These are phyloP conservation scores for Mormyrus iriodes DNA, from an alignment of 2,113 vertebrate species.

Conservation along the genomic window DNA sequence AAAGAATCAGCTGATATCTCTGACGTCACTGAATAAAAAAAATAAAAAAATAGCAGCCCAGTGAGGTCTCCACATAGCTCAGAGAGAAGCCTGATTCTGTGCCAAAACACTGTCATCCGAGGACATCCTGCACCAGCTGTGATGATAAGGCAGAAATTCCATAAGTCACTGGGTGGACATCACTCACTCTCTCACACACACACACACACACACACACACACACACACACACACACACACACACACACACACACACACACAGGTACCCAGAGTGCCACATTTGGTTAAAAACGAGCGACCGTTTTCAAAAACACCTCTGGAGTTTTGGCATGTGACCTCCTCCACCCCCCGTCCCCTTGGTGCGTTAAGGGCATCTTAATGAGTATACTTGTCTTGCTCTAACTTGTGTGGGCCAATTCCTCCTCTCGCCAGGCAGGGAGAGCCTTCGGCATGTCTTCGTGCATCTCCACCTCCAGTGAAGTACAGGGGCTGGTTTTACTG, in stretches of 20 bases:
- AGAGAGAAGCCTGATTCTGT: slow-evolving; percentile 35
- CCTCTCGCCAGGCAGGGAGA: background rate
- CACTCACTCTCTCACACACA: background rate
- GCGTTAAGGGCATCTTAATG: background rate
- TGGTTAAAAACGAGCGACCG: background rate
- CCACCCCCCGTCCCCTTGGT: background rate
- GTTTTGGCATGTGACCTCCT: background rate
- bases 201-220: background rate
- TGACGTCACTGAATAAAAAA: slow-evolving; percentile 30
- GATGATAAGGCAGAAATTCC: background rate
- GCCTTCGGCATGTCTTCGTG: background rate
- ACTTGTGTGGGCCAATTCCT: background rate
- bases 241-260: background rate
- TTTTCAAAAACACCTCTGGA: background rate
- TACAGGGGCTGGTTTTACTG: background rate
- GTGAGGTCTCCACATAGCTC: slow-evolving; percentile 48
- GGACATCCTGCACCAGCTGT: slow-evolving; percentile 31
- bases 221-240: background rate
- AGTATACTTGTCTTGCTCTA: background rate
- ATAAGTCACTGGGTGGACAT: background rate
- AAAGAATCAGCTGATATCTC: slow-evolving; percentile 49
- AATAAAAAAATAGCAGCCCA: slow-evolving; percentile 42
- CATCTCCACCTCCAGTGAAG: background rate
- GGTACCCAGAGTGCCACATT: background rate
- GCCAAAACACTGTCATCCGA: slow-evolving; percentile 55